Conservation (phyloP, 1,140 invertebrate genomes). For the Dryas iulia region DNA sequence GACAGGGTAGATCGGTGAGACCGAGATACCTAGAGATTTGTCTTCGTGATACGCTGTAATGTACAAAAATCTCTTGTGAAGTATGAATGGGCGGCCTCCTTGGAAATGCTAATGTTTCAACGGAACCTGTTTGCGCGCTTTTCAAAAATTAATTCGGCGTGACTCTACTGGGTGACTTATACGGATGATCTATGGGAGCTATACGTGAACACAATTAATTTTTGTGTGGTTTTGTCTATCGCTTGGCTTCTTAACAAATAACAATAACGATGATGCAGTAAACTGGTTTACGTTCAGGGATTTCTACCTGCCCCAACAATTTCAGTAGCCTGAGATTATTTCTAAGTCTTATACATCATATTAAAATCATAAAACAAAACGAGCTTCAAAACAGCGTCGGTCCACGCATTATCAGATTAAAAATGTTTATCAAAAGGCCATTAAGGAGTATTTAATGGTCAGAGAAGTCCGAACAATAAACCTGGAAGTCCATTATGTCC, state of each 20-base stretch:
- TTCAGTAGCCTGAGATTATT: not conserved
- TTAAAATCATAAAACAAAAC: not conserved
- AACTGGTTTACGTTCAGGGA: constrained; percentile 8
- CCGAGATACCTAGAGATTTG: constrained; percentile 66
- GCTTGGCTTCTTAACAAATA: constrained; percentile 17
- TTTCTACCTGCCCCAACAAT: not conserved
- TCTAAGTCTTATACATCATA: not conserved
- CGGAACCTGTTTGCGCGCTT: constrained; percentile 43
- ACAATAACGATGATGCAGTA: constrained; percentile 13
- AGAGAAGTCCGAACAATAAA: constrained; percentile 24
- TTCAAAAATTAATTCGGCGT: constrained; percentile 41
- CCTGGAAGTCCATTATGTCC: constrained; percentile 32
- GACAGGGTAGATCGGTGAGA: constrained; percentile 65
- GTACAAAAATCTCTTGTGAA: constrained; percentile 50
- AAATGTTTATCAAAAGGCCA: constrained; percentile 21
- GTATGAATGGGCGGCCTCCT: constrained; percentile 52
- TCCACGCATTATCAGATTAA: constrained; percentile 12
- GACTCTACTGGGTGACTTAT: constrained; percentile 37
- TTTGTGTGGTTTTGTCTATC: constrained; percentile 29
- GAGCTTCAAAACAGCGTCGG: not conserved
- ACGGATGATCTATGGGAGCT: constrained; percentile 20
- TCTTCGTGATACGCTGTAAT: constrained; percentile 74
- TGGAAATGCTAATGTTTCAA: constrained; percentile 56
- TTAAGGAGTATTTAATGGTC: constrained; percentile 28
- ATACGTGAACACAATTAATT: constrained; percentile 31